Percentiles rank a stretch among this genome's conserved stretches.
These are phyloP conservation scores for Tor tambroides DNA, from an alignment of 2,113 vertebrate genomes.

Conservation along the genomic window DNA sequence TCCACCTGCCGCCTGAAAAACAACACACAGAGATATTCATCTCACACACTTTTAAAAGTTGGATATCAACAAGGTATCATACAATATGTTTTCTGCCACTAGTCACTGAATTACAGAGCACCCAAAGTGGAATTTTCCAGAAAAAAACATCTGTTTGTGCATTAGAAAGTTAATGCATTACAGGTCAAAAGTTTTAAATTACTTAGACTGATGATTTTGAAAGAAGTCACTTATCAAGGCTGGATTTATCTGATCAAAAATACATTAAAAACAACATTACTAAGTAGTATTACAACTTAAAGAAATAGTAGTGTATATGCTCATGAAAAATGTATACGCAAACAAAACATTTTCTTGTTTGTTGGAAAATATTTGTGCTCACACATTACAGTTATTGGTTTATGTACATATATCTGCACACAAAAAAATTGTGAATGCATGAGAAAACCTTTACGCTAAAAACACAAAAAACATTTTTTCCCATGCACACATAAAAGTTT, in stretches of 20 bases:
- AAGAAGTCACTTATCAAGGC: background rate
- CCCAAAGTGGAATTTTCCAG: background rate
- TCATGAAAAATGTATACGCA: too few relatives aligned
- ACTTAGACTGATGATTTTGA: background rate
- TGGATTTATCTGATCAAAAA: background rate
- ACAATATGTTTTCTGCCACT: slow-evolving; percentile 7
- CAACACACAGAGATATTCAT: slow-evolving; percentile 41
- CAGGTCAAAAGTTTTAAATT: background rate
- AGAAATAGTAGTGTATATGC: background rate
- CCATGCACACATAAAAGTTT: too few relatives aligned
- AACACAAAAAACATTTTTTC: too few relatives aligned
- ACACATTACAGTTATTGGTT: too few relatives aligned
- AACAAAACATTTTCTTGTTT: too few relatives aligned
- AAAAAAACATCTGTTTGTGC: background rate
- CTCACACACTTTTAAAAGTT: slow-evolving; percentile 1
- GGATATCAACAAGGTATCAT: background rate
- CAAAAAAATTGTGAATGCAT: too few relatives aligned
- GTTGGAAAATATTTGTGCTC: too few relatives aligned
- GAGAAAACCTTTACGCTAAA: too few relatives aligned
- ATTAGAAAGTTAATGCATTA: background rate
- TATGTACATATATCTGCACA: too few relatives aligned
- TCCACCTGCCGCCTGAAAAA: slow-evolving; percentile 96
- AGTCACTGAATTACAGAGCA: background rate
- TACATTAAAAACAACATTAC: background rate
- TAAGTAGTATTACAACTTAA: background rate